phyloP scores from a whole-genome alignment of 1,140 invertebrate genomes.

The Protaetia brevitarsis region DNA sequence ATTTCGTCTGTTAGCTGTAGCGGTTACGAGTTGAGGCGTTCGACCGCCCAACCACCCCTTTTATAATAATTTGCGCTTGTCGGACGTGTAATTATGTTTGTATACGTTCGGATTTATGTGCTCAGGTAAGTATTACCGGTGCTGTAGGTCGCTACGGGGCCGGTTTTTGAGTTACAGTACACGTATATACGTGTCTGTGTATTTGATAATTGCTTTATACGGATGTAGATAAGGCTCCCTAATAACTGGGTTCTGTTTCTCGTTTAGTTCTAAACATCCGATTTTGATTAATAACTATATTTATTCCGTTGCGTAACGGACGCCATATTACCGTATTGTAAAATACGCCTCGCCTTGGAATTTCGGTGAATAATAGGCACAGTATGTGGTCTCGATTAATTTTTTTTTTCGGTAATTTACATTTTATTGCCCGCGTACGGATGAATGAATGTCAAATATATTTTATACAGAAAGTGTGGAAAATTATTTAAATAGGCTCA shows the following conservation, averaged over 20 bases:
- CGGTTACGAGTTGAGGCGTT: background rate
- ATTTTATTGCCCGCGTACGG: no score
- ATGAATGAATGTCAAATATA: no score
- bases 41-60: background rate
- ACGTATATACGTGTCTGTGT: background rate
- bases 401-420: no score
- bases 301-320: background rate
- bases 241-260: constrained; percentile 12
- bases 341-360: no score
- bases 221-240: background rate
- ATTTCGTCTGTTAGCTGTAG: constrained; percentile 14
- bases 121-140: background rate
- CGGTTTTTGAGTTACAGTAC: no score
- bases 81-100: constrained; percentile 23
- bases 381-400: no score
- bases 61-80: constrained; percentile 24
- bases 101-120: background rate
- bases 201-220: constrained; percentile 7
- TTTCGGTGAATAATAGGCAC: no score
- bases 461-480: no score
- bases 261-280: background rate
- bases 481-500: no score
- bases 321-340: no score
- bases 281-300: background rate
- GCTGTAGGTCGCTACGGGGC: background rate